Evolutionary conservation across 2,113 vertebrate species (phyloP).

Genomic region (Ptilonorhynchus violaceus): DNA sequence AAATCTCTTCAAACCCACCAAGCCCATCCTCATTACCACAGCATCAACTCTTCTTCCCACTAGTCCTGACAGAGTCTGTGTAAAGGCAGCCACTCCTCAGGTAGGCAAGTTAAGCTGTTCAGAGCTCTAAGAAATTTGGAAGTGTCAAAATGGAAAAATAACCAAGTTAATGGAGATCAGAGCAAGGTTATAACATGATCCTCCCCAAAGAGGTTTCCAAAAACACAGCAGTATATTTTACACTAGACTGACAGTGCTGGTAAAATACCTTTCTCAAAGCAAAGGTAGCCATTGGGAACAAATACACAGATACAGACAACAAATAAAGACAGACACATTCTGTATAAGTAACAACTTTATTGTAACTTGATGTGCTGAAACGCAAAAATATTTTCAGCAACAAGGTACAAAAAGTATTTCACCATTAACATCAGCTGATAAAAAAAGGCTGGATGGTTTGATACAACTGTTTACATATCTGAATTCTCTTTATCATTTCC

Average conservation of each 20-base stretch:
- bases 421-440: slow-evolving; percentile 79
- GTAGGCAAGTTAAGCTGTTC: not conserved
- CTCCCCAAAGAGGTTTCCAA: not conserved
- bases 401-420: slow-evolving; percentile 81
- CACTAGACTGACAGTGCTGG: not conserved
- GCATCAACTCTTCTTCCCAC: not conserved
- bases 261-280: not conserved
- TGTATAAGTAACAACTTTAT: slow-evolving; percentile 83
- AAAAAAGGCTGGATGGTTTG: slow-evolving; percentile 75
- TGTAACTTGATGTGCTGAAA: slow-evolving; percentile 81
- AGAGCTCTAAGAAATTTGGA: not conserved
- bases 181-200: not conserved
- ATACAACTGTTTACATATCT: slow-evolving; percentile 70
- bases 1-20: not conserved
- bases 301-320: not conserved
- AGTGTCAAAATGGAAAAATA: not conserved
- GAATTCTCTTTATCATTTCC: slow-evolving; percentile 62
- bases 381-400: slow-evolving; percentile 83
- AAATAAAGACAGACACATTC: slow-evolving; percentile 20
- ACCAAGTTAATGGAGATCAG: not conserved
- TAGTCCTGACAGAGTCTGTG: not conserved
- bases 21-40: not conserved
- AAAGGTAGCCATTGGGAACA: not conserved
- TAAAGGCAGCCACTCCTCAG: not conserved
- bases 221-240: not conserved